These are phyloP conservation scores for Chaitophorus viminalis DNA, from an alignment of 2,888 invertebrate species.

Conservation along the genomic window DNA sequence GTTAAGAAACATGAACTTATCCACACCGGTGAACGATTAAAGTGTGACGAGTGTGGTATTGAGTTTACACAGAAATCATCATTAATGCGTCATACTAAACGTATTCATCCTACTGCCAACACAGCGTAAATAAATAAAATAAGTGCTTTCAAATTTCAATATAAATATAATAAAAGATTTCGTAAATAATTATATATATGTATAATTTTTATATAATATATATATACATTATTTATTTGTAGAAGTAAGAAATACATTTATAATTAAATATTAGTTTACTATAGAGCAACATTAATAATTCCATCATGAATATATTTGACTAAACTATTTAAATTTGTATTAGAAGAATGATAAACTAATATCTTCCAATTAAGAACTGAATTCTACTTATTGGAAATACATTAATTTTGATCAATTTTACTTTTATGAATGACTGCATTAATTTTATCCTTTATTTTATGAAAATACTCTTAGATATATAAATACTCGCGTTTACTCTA, in stretches of 20 bases:
- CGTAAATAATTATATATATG: not conserved
- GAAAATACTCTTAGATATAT: slow-evolving; percentile 35
- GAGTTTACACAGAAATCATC: slow-evolving; percentile 65
- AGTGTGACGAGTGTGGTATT: slow-evolving; percentile 65
- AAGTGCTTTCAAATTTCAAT: slow-evolving; percentile 9
- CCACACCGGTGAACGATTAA: slow-evolving; percentile 65
- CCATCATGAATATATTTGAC: not conserved
- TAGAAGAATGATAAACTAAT: not conserved
- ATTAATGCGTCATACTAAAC: slow-evolving; percentile 65
- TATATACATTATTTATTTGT: not conserved
- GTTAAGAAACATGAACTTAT: slow-evolving; percentile 65
- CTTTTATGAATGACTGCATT: slow-evolving; percentile 43
- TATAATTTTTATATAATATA: slow-evolving; percentile 19
- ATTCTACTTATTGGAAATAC: slow-evolving; percentile 16
- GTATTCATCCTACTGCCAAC: slow-evolving; percentile 64
- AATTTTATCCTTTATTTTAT: slow-evolving; percentile 28
- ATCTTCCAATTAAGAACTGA: slow-evolving; percentile 32
- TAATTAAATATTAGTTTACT: not conserved
- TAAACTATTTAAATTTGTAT: slow-evolving; percentile 19
- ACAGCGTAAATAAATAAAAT: slow-evolving; percentile 15
- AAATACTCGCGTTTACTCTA: slow-evolving; percentile 44
- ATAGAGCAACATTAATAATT: not conserved
- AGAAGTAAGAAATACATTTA: not conserved
- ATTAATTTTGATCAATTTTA: slow-evolving; percentile 26
- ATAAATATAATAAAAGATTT: not conserved